These are phyloP conservation scores for Carassius carassius DNA, from an alignment of 2,113 vertebrate genomes.

Conservation along the genomic window DNA sequence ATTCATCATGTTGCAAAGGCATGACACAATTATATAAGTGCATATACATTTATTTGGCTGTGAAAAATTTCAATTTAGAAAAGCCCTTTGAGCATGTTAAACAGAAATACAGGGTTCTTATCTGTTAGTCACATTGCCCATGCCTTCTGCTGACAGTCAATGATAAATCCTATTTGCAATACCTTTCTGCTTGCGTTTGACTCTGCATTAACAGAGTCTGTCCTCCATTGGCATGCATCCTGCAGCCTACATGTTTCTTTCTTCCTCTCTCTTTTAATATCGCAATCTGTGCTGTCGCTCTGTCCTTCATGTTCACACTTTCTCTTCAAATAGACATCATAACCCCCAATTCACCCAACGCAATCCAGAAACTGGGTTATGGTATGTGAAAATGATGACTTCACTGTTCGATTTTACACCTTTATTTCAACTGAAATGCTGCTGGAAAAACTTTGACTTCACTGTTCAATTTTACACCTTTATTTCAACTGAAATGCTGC, in stretches of 20 bases:
- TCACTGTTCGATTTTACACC: no score
- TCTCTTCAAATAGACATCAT: no score
- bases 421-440: no score
- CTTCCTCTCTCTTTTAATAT: conserved; percentile 4
- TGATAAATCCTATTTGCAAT: conserved; percentile 16
- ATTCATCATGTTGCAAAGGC: not conserved
- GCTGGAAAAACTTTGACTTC: no score
- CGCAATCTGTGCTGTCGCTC: not conserved
- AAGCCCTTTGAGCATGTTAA: not conserved
- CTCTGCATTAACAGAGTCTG: not conserved
- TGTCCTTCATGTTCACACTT: no score
- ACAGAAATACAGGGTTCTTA: conserved; percentile 10
- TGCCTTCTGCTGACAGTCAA: conserved; percentile 11
- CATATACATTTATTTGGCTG: not conserved
- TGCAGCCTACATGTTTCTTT: not conserved
- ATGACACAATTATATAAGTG: not conserved
- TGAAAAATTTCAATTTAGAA: not conserved
- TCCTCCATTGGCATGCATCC: not conserved
- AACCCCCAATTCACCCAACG: not conserved
- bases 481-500: no score
- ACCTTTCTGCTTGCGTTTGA: conserved; percentile 13
- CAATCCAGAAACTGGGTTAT: no score
- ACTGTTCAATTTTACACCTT: no score
- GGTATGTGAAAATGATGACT: no score
- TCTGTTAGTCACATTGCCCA: conserved; percentile 5